Evolutionary conservation across 2,797 vertebrate species (phyloP), one percentile per base, ranked within the genome.

Genomic region (Lates japonicus): DNA sequence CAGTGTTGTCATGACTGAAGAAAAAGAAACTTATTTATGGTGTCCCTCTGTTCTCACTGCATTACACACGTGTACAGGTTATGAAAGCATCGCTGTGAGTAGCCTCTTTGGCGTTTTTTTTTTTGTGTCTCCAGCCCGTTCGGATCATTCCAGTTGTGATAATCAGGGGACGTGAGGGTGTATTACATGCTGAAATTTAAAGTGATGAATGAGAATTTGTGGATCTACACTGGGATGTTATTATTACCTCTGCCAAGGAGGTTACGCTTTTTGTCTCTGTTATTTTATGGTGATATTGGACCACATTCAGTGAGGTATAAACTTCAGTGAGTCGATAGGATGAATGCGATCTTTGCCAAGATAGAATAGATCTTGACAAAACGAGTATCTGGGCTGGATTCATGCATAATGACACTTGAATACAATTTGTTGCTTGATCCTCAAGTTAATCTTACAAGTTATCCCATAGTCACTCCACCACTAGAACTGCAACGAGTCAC

Each of bases 131-230:
- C 72, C 81, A 67, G 61, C 61, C 59, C 13, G 16, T 78, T 87
- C 66, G 19, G 65, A 87, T 81, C 91, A 92, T 91, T 94, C 88
- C 90, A 89, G 78, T 71, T 71, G 54, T 72, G 83, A 87, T 91
- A 84, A 89, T 88, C 87, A 84, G 64, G 80, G 73, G 80, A 83
- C 44, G 20, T 1, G 22, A 74, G 78, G 78, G 51, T 42, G 62
- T 71, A 39, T 73, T 54, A 60, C 9, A 20, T 58, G 81, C 79
- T 85, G 78, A 54, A 35, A 74, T 66, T 76, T 13, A 65, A 75
- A 72, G 69, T 44, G 74, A 51, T 61, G 67, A 86, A 61, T 35
- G 69, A 72, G 58, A 67, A 74, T 66, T 58, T 14, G 16, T 70
- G 67, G 68, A 71, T 78, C 59, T 20, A 70, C 82, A 70, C 63